Evolutionary conservation across 2,888 invertebrate species (phyloP), one percentile per base, ranked within the genome.

Genomic region (Sylvicola fuscatus): DNA sequence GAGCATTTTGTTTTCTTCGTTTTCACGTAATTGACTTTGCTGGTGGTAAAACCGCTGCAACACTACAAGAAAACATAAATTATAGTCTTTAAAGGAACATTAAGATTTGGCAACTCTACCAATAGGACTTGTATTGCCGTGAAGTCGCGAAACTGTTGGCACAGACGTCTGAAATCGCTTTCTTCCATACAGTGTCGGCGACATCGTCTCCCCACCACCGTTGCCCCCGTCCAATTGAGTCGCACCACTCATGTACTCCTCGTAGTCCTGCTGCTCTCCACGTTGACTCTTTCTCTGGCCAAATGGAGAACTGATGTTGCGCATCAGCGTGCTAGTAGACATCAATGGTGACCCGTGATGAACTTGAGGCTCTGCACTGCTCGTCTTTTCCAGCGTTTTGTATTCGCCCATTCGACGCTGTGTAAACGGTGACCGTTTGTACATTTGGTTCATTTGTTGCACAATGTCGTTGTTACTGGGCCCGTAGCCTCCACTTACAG

Each of bases 41-140:
- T 80, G 80, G 53, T 80, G 79, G 50, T 75, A 74, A 52, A 78
- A 80, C 52, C 79, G 64, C 52, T 79, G 79, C 44, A 79, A 61
- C 39, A 80, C 75, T 54, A 33, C n/a, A 42, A 42, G 12, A 11
- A 32, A 27, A 37, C 26, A 29, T 4, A 29, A 8, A 13, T 8
- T 29, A 13, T 27, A 27, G 27, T 27, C 8, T 27, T 27, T 7
- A 6, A 8, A 30, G 10, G 3, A 28, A 14, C 3, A 10, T 31
- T 17, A 30, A 17, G 30, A 28, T 12, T 29, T 31, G 4, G n/a
- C 14, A 11, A 31, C 28, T 13, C 42, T 42, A 58, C 58, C 58
- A 52, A 80, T 74, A 27, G 79, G 79, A 58, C 78, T 79, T 37
- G 78, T 78, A 59, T 76, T 79, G 42, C 76, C 77, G 31, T 69